Evolutionary conservation across 2,888 invertebrate species (phyloP).

Genomic region (Polia nebulosa): DNA sequence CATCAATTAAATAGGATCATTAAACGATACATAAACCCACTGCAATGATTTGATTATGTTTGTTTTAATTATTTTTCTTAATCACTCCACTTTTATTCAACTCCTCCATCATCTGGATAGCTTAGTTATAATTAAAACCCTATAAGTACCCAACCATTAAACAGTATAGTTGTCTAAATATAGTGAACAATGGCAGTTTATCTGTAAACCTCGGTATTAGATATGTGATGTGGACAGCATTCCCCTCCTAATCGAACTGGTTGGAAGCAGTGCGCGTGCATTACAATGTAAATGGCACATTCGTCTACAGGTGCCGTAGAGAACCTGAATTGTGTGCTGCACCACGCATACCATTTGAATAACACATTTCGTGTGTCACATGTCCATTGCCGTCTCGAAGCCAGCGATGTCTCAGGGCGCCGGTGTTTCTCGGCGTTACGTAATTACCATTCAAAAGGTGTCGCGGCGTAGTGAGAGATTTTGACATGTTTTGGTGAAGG

Average conservation of each 20-base stretch:
- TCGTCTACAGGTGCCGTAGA: slow-evolving; percentile 87
- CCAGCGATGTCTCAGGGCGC: slow-evolving; percentile 31
- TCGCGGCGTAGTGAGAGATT: slow-evolving; percentile 70
- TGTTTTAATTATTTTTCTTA: slow-evolving; percentile 15
- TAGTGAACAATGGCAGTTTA: slow-evolving; percentile 66
- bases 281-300: slow-evolving; percentile 90
- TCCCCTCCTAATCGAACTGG: slow-evolving; percentile 88
- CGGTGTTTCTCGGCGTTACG: slow-evolving; percentile 65
- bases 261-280: slow-evolving; percentile 84
- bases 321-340: slow-evolving; percentile 81
- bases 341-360: slow-evolving; percentile 73
- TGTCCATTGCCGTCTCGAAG: slow-evolving; percentile 74
- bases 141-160: not conserved
- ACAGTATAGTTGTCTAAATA: slow-evolving; percentile 31
- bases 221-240: slow-evolving; percentile 81
- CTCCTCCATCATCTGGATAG: not conserved
- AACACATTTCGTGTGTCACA: slow-evolving; percentile 72
- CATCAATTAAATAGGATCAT: slow-evolving; percentile 31
- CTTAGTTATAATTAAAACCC: not conserved
- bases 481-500: slow-evolving; percentile 76
- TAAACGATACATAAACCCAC: slow-evolving; percentile 20
- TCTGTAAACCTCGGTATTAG: slow-evolving; percentile 61
- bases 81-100: slow-evolving; percentile 1
- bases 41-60: slow-evolving; percentile 26
- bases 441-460: slow-evolving; percentile 58